Base-by-base conservation (phyloP, 2,888 invertebrate genomes). In the Proisotoma minuta region DNA sequence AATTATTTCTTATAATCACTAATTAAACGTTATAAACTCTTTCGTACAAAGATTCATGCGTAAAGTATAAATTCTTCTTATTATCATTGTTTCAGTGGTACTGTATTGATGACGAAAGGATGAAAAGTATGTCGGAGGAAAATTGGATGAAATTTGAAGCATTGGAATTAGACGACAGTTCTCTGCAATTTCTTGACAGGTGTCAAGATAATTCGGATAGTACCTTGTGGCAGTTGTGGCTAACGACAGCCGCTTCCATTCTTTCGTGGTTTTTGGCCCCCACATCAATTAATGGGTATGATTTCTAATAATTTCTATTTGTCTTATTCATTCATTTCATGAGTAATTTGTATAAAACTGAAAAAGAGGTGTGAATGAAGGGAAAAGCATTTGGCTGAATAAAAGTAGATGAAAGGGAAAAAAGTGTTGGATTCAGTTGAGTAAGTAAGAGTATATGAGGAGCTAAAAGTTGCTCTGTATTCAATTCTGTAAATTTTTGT, bases 211-310 rank as follows among this genome's bases (percentile, higher is more conserved):
- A 90, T 77, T 88, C 91, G 2, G 88, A 91, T 73, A 89, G 88
- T 83, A 79, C 96, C 61, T 86, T 92, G 79, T 85, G 89, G 26
- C 94, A 98, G 79, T 82, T 95, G 66, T 93, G 91, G 87, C 91
- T 96, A 79, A 85, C 90, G 39, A 74, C 97, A 39, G 90, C 89
- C 18, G 87, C 89, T 75, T 84, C 89, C n/a, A 79, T 96, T 43
- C 83, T 97, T 22, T 86, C 88, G 69, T 85, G 88, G 80, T 93
- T 97, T 81, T 89, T 96, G 87, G 90, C 93, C 28, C 88, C 90
- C 77, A 98, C 97, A 1, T 93, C 94, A 73, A 90, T 95, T 70
- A 98, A 97, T 80, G 96, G 96, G 85, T 91, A 79, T 85, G 83
- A 27, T 52, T 60, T 24, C 18, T n/a, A 18, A 18, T 47, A n/a